phyloP scores from a whole-genome alignment of 2,888 invertebrate genomes.

The Pheosia gnoma region DNA sequence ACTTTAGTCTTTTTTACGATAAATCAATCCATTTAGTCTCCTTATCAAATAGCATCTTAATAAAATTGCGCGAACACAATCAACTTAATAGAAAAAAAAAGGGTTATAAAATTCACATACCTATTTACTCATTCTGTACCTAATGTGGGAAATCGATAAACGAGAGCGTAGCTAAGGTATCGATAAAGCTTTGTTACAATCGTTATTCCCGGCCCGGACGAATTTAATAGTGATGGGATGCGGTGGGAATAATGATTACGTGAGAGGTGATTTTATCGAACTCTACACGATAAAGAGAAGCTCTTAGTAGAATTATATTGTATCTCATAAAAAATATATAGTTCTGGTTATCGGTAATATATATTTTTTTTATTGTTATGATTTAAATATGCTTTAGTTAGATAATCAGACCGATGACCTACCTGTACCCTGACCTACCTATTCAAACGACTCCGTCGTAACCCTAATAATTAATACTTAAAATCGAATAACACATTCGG shows the following conservation, averaged over 20 bases:
- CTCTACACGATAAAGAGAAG: background rate
- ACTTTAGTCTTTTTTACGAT: background rate
- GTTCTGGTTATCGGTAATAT: too few relatives aligned
- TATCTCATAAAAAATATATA: too few relatives aligned
- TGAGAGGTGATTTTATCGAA: background rate
- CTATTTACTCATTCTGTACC: conserved; percentile 39
- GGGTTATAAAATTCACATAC: conserved; percentile 40
- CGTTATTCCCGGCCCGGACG: conserved; percentile 45
- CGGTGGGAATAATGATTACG: conserved; percentile 18
- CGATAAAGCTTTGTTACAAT: conserved; percentile 62
- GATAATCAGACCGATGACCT: too few relatives aligned
- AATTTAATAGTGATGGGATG: conserved; percentile 40
- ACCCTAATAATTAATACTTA: too few relatives aligned
- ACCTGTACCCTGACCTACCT: too few relatives aligned
- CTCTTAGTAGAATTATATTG: background rate
- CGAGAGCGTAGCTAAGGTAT: conserved; percentile 46
- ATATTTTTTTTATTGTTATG: too few relatives aligned
- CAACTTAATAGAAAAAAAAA: conserved; percentile 43
- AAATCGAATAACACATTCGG: too few relatives aligned
- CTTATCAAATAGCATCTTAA: conserved; percentile 14
- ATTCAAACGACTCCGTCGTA: too few relatives aligned
- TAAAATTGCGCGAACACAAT: conserved; percentile 32
- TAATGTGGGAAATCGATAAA: conserved; percentile 48
- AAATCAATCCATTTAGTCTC: conserved; percentile 10
- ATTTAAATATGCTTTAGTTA: too few relatives aligned